Evolutionary conservation across 1,140 invertebrate species (phyloP).

Genomic region (Drosophila tropicalis): DNA sequence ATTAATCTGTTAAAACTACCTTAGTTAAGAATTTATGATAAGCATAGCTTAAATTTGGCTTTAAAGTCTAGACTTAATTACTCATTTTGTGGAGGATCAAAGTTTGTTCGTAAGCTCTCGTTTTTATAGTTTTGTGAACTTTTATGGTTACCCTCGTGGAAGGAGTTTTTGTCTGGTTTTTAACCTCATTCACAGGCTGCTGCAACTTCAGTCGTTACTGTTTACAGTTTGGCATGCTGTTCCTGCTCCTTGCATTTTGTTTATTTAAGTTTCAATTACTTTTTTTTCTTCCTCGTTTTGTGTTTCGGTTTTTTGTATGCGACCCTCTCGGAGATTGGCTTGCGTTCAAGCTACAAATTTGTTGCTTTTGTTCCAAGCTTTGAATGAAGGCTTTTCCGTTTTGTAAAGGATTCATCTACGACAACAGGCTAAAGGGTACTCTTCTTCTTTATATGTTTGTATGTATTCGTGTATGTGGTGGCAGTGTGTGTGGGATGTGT

Average conservation of each 20-base stretch:
- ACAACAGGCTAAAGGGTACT: slow-evolving; percentile 28
- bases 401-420: slow-evolving; percentile 32
- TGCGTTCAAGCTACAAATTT: slow-evolving; percentile 43
- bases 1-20: no score
- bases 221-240: slow-evolving; percentile 52
- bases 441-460: background rate
- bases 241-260: slow-evolving; percentile 56
- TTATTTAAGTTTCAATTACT: slow-evolving; percentile 78
- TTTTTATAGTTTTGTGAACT: slow-evolving; percentile 19
- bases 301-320: slow-evolving; percentile 18
- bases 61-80: background rate
- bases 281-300: slow-evolving; percentile 26
- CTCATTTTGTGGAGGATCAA: background rate
- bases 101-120: background rate
- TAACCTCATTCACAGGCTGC: slow-evolving; percentile 51
- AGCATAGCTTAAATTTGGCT: background rate
- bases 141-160: slow-evolving; percentile 30
- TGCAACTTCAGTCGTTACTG: slow-evolving; percentile 61
- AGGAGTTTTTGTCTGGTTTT: slow-evolving; percentile 22
- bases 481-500: background rate
- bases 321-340: slow-evolving; percentile 45
- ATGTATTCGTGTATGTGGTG: background rate
- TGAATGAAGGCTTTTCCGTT: slow-evolving; percentile 44
- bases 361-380: slow-evolving; percentile 31
- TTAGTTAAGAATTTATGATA: no score